Conservation (phyloP, 1,140 invertebrate species). For the Chrysomallon squamiferum region DNA sequence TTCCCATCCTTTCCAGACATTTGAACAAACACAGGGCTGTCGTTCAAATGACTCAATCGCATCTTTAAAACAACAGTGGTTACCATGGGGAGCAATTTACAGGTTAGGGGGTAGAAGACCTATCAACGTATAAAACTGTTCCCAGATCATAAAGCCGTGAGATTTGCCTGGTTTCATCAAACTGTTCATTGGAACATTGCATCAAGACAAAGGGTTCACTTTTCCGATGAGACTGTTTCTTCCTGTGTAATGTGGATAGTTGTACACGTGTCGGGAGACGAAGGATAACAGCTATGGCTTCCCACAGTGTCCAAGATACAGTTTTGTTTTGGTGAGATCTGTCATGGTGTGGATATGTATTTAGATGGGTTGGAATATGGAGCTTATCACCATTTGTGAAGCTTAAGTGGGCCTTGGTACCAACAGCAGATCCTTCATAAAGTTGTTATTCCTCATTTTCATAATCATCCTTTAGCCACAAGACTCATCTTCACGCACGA, state of each 20-base stretch:
- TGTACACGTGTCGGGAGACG: constrained; percentile 7
- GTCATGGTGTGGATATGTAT: no score
- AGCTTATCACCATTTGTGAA: constrained; percentile 4
- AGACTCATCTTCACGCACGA: constrained; percentile 18
- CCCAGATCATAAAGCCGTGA: background rate
- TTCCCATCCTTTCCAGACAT: no score
- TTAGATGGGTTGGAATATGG: no score
- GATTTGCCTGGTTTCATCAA: background rate
- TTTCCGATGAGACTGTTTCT: background rate
- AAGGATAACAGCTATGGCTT: constrained; percentile 11
- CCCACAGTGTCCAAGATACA: constrained; percentile 6
- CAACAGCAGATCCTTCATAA: background rate
- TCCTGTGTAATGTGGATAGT: no score
- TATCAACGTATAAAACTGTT: constrained; percentile 1
- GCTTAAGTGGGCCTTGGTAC: no score
- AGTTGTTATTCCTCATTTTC: constrained; percentile 18
- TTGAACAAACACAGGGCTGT: no score
- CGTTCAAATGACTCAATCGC: background rate
- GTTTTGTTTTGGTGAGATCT: constrained; percentile 9
- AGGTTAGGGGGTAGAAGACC: background rate
- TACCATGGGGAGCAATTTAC: background rate
- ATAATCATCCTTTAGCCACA: constrained; percentile 13
- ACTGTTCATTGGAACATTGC: background rate
- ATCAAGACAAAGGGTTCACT: constrained; percentile 1
- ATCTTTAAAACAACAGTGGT: background rate